A percentile compares a stretch with the other conserved stretches of the same genome.
These are phyloP conservation scores for Drosophila mettleri DNA, from an alignment of 2,888 invertebrate genomes.

Conservation along the genomic window DNA sequence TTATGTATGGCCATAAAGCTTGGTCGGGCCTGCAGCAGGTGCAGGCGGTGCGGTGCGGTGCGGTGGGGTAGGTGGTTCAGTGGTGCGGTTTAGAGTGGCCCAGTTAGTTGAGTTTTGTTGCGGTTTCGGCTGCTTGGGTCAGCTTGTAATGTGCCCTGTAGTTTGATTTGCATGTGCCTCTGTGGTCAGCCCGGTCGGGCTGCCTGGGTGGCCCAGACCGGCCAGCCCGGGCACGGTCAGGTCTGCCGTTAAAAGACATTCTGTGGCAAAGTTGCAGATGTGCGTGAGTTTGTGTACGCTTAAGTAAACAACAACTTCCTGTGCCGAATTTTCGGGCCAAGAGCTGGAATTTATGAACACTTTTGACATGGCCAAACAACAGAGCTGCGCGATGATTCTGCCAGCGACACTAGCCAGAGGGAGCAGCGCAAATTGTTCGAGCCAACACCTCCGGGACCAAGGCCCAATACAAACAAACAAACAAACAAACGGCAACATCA, in stretches of 20 bases:
- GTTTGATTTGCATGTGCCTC: slow-evolving; percentile 62
- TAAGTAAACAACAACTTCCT: slow-evolving; percentile 80
- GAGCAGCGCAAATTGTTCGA: slow-evolving; percentile 45
- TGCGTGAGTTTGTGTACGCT: slow-evolving; percentile 18
- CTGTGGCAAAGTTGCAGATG: slow-evolving; percentile 32
- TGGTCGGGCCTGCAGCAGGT: slow-evolving; percentile 41
- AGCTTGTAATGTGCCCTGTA: slow-evolving; percentile 71
- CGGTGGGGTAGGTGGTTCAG: slow-evolving; percentile 17
- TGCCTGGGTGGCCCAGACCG: slow-evolving; percentile 37
- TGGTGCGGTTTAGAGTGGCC: slow-evolving; percentile 41
- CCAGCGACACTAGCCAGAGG: slow-evolving; percentile 41
- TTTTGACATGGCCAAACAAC: slow-evolving; percentile 67
- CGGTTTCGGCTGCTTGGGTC: slow-evolving; percentile 68
- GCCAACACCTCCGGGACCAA: slow-evolving; percentile 68
- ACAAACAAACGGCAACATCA: slow-evolving; percentile 42
- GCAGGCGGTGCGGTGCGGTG: slow-evolving; percentile 38
- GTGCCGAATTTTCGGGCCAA: slow-evolving; percentile 60
- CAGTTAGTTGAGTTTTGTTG: slow-evolving; percentile 62
- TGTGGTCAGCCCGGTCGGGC: slow-evolving; percentile 11
- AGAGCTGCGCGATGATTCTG: slow-evolving; percentile 17
- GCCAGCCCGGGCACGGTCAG: background rate
- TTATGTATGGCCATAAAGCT: slow-evolving; percentile 73
- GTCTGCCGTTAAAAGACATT: slow-evolving; percentile 47
- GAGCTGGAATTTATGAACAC: slow-evolving; percentile 74
- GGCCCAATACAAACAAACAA: slow-evolving; percentile 57